A percentile compares a stretch with the other conserved stretches of the same genome.
Conservation (phyloP, 2,797 vertebrate genomes). For the Epinephelus malabaricus region DNA sequence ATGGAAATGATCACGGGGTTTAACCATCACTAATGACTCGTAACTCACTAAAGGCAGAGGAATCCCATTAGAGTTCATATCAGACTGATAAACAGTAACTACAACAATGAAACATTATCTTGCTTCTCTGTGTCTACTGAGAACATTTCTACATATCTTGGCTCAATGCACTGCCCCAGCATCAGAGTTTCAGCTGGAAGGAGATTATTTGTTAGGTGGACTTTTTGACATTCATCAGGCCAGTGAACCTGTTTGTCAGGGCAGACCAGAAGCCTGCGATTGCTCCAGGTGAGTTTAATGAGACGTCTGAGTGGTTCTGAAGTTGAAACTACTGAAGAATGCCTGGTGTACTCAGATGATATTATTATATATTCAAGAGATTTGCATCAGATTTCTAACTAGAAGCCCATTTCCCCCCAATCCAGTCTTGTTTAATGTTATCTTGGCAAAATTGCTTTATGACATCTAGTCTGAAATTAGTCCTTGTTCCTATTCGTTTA, state of each 20-base stretch:
- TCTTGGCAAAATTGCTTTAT: not conserved
- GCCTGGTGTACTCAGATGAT: not conserved
- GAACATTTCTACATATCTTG: slow-evolving; percentile 5
- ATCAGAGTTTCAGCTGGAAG: slow-evolving; percentile 76
- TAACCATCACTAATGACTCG: not conserved
- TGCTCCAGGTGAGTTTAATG: slow-evolving; percentile 75
- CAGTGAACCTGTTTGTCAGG: not conserved
- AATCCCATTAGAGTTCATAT: not conserved
- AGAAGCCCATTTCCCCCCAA: not conserved
- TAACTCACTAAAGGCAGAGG: slow-evolving; percentile 24
- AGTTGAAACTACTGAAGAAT: not conserved
- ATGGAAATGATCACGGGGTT: slow-evolving; percentile 58
- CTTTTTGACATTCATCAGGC: slow-evolving; percentile 78
- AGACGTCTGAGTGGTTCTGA: not conserved
- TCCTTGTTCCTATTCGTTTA: not conserved
- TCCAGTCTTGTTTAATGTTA: not conserved
- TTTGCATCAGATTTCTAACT: not conserved
- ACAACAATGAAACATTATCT: slow-evolving; percentile 57
- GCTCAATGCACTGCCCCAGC: slow-evolving; percentile 8
- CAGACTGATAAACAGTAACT: not conserved
- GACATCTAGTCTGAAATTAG: too few relatives aligned
- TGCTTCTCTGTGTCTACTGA: slow-evolving; percentile 50
- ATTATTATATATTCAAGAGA: not conserved
- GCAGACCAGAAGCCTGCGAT: slow-evolving; percentile 61
- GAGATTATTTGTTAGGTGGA: slow-evolving; percentile 82